A percentile compares a stretch with the other conserved stretches of the same genome.
Conservation (phyloP, 2,797 vertebrate genomes). For the Mormyrus proboscirostris region DNA sequence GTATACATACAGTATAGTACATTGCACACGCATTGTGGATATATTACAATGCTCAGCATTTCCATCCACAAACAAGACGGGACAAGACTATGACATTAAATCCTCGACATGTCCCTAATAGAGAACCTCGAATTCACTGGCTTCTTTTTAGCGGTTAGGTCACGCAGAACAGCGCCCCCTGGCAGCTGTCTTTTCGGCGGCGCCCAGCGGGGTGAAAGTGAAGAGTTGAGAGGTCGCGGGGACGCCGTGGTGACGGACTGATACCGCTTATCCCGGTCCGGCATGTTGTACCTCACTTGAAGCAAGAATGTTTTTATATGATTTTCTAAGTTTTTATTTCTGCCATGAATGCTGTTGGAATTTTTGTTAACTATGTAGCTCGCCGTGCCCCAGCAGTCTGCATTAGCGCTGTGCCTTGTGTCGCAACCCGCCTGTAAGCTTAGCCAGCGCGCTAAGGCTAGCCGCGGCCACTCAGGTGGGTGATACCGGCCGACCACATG, state of each 20-base stretch:
- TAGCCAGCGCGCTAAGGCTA: background rate
- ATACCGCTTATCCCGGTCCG: background rate
- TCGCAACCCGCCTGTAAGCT: background rate
- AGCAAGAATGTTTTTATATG: background rate
- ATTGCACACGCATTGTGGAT: background rate
- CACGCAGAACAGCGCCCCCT: conserved; percentile 47
- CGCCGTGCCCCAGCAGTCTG: conserved; percentile 24
- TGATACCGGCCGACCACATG: background rate
- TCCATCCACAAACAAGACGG: background rate
- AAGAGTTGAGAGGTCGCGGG: conserved; percentile 47
- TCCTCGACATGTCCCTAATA: background rate
- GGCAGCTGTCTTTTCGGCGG: background rate
- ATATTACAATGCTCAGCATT: background rate
- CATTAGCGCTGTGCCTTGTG: background rate
- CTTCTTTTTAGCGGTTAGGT: background rate
- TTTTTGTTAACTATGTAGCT: conserved; percentile 39
- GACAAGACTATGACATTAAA: background rate
- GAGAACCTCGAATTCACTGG: background rate
- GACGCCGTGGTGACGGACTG: conserved; percentile 25
- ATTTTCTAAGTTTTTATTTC: background rate
- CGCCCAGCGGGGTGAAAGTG: conserved; percentile 34
- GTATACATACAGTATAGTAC: background rate
- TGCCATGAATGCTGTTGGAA: background rate
- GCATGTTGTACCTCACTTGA: background rate
- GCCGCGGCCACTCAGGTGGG: conserved; percentile 24